Evolutionary conservation across 1,140 invertebrate genomes (phyloP).

Genomic region (Papilio dardanus): DNA sequence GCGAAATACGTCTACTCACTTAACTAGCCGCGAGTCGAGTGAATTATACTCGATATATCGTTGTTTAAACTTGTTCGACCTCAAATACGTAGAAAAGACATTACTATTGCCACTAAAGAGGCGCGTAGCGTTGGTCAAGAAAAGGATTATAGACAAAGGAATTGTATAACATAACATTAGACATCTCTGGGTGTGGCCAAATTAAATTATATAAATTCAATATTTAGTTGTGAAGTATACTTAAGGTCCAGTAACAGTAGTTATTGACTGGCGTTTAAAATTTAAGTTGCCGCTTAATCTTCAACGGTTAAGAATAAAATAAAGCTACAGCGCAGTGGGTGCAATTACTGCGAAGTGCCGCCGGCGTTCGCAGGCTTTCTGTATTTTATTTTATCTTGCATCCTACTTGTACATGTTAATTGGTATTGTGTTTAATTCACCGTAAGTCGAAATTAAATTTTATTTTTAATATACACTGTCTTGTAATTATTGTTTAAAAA

Average conservation of each 20-base stretch:
- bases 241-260: background rate
- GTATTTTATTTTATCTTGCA: slow-evolving; percentile 12
- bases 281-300: background rate
- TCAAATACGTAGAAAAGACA: no score
- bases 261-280: background rate
- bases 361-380: background rate
- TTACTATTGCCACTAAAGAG: no score
- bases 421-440: background rate
- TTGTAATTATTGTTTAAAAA: background rate
- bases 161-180: no score
- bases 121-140: no score
- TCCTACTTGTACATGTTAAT: slow-evolving; percentile 6
- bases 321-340: background rate
- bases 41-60: no score
- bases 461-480: background rate
- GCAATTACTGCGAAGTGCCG: slow-evolving; percentile 7
- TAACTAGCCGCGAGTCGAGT: no score
- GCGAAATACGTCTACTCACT: no score
- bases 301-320: slow-evolving; percentile 14
- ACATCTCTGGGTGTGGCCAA: no score
- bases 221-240: background rate
- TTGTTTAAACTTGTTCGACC: no score
- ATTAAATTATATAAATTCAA: no score
- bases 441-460: background rate
- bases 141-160: no score